Percentiles rank a stretch among this genome's conserved stretches.
Conservation (phyloP, 2,113 vertebrate genomes). For the Caracal caracal region DNA sequence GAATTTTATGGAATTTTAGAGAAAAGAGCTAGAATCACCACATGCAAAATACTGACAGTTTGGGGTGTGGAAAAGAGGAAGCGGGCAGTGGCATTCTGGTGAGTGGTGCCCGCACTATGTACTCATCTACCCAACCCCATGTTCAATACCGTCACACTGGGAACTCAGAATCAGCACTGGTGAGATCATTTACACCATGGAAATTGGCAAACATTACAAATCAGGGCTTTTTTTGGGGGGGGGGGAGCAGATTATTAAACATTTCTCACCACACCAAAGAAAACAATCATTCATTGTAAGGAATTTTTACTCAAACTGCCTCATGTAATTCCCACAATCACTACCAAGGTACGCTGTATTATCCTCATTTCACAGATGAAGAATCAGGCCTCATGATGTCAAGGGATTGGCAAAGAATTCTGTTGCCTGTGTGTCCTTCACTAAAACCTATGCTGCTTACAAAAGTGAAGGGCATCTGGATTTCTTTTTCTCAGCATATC, state of each 20-base stretch:
- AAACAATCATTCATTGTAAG: neutral
- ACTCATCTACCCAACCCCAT: accelerated
- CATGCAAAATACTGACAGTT: too few relatives aligned
- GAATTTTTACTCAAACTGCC: neutral
- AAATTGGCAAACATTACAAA: neutral
- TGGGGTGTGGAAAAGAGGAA: neutral
- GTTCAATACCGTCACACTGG: accelerated
- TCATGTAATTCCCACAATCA: neutral
- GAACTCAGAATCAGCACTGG: neutral
- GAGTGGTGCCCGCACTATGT: accelerated
- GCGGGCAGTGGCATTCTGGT: neutral
- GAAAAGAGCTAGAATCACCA: neutral
- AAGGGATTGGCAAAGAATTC: neutral
- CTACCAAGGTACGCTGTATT: neutral
- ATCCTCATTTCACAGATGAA: neutral
- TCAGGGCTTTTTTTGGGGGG: too few relatives aligned
- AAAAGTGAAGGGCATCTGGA: neutral
- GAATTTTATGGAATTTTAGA: neutral
- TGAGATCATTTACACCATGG: neutral
- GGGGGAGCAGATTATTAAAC: neutral
- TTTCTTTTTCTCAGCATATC: neutral
- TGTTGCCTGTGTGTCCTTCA: neutral
- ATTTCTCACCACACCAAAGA: neutral
- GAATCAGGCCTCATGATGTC: neutral
- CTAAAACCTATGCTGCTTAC: neutral